Evolutionary conservation across 2,888 invertebrate species (phyloP), one percentile per base, ranked within the genome.

Genomic region (Melieria picta): DNA sequence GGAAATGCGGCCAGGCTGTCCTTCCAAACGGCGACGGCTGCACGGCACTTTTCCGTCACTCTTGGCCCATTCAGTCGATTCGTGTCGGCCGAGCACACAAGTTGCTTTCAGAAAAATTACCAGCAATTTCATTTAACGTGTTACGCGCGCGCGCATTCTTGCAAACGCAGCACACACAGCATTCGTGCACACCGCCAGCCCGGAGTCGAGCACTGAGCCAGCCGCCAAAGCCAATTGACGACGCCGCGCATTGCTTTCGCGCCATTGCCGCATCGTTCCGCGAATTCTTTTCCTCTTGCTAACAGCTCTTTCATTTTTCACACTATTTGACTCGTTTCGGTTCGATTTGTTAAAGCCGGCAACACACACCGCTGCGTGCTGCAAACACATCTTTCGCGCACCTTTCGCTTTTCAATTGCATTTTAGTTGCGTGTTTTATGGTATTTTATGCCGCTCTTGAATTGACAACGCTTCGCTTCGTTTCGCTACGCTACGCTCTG

Each of bases 11-110:
- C 30, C 30, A 30, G 30, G 30, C 30, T 30, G 30, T 30, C 30
- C 57, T 46, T 56, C 11, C 9, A 16, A 7, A 47, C 47, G 4
- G 57, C 30, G 45, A 55, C 52, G 13, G 55, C 45, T 43, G 16
- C 55, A 56, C 45, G 43, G 65, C 45, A 9, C 16, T 58, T 50
- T n/a, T 45, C 4, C 30, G 50, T n/a, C 52, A 11, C 4, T 65
- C 65, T 65, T 67, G 13, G 57, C 65, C 57, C 64, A 65, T 68
- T 82, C 82, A 86, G 86, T 86, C 86, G 85, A 86, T 86, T 79
- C 78, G 81, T 80, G 86, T 87, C 85, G 86, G 84, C 86, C 85
- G 81, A 81, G 82, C 81, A 80, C 80, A 74, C 70, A 75, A 79
- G 81, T 81, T 78, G 77, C 76, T 78, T 80, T 64, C 52, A 71